phyloP scores from a whole-genome alignment of 2,113 vertebrate species.

The Rhabdornis inornatus region DNA sequence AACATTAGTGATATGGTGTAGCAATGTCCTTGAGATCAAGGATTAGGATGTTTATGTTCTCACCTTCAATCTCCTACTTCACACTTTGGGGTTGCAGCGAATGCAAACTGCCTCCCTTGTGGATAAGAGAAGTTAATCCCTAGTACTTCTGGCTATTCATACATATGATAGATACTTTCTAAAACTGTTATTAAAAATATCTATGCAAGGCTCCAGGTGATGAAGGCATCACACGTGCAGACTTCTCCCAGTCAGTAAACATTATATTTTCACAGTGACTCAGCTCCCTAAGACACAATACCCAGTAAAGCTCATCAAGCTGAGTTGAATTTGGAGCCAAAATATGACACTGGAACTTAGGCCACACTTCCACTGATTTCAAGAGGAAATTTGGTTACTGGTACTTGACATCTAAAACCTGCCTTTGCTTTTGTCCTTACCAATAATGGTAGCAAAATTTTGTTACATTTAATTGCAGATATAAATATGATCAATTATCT shows the following conservation, averaged over 20 bases:
- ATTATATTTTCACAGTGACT: background rate
- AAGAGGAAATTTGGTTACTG: background rate
- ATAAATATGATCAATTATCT: background rate
- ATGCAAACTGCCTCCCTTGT: background rate
- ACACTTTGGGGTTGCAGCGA: background rate
- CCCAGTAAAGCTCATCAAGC: background rate
- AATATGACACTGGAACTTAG: background rate
- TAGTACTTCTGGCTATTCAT: background rate
- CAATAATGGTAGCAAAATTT: background rate
- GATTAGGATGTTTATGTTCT: slow-evolving; percentile 11
- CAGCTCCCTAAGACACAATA: background rate
- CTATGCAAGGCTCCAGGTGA: background rate
- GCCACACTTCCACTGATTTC: background rate
- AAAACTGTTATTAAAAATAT: background rate
- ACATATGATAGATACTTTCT: background rate
- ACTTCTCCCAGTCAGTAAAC: background rate
- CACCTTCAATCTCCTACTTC: slow-evolving; percentile 5
- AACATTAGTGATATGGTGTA: background rate
- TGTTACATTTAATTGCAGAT: background rate
- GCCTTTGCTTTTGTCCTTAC: background rate
- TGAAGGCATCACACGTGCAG: background rate
- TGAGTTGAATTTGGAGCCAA: background rate
- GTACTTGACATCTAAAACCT: background rate
- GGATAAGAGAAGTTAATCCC: background rate
- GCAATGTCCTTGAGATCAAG: background rate